Evolutionary conservation across 2,797 vertebrate species (phyloP).

Genomic region (Pristis pectinata): DNA sequence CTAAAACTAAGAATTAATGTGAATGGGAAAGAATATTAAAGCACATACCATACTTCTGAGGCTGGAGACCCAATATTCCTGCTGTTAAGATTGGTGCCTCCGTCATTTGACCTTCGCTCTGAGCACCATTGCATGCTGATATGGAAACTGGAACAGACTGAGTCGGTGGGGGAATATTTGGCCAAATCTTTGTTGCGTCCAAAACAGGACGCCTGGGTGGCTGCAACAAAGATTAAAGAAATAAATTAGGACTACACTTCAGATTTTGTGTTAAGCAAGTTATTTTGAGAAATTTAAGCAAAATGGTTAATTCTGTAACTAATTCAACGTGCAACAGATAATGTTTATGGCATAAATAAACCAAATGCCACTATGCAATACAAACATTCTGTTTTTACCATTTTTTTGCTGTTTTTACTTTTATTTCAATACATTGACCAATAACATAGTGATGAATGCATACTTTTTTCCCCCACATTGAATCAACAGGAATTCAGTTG

Average conservation of each 20-base stretch:
- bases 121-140: conserved; percentile 87
- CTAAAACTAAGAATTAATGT: background rate
- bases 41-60: conserved; percentile 71
- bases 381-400: background rate
- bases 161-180: conserved; percentile 72
- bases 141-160: conserved; percentile 65
- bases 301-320: conserved; percentile 46
- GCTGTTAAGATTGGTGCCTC: conserved; percentile 67
- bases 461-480: background rate
- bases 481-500: background rate
- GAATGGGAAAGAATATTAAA: background rate
- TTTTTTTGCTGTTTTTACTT: background rate
- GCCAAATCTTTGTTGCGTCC: conserved; percentile 77
- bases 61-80: conserved; percentile 64
- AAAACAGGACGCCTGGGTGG: conserved; percentile 65
- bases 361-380: background rate
- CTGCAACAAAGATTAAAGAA: conserved; percentile 48
- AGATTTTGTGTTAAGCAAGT: background rate
- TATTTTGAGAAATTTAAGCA: conserved; percentile 40
- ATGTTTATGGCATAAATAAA: background rate
- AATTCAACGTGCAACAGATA: background rate
- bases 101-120: conserved; percentile 65
- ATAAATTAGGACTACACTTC: background rate
- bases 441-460: background rate
- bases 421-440: background rate